Conservation (phyloP, 2,888 invertebrate species). For the Rhagium mordax region DNA sequence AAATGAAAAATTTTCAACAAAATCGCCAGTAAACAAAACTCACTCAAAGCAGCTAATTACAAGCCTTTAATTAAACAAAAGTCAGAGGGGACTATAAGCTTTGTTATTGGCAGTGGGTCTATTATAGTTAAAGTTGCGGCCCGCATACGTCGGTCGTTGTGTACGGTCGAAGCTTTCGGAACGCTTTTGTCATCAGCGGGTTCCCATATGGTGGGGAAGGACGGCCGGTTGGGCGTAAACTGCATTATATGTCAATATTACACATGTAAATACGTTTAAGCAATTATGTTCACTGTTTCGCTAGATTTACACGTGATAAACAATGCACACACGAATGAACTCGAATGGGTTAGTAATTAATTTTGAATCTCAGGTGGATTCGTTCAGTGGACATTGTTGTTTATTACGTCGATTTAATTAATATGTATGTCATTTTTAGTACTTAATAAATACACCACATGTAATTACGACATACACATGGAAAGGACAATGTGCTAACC, state of each 20-base stretch:
- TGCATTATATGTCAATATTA: conserved; percentile 51
- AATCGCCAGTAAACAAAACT: not conserved
- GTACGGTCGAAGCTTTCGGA: conserved; percentile 3
- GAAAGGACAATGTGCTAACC: no score
- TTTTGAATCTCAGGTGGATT: conserved; percentile 37
- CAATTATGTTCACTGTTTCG: conserved; percentile 45
- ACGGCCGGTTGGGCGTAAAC: conserved; percentile 32
- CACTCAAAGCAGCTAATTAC: conserved; percentile 11
- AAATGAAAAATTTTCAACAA: not conserved
- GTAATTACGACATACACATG: no score
- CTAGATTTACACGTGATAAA: conserved; percentile 42
- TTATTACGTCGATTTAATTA: not conserved
- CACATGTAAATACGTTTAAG: conserved; percentile 52
- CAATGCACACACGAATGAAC: conserved; percentile 24
- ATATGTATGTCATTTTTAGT: not conserved
- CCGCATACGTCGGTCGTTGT: conserved; percentile 31
- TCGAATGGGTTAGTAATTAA: conserved; percentile 34
- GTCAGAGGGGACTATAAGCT: conserved; percentile 16
- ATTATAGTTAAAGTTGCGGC: conserved; percentile 18
- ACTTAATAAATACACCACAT: no score
- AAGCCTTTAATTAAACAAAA: conserved; percentile 18
- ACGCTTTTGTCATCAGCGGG: conserved; percentile 13
- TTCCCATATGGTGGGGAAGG: conserved; percentile 40
- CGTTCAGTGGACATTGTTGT: conserved; percentile 30
- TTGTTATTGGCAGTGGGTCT: conserved; percentile 16